Base-by-base conservation (phyloP, 2,113 vertebrate species). In the Tor tambroides region DNA sequence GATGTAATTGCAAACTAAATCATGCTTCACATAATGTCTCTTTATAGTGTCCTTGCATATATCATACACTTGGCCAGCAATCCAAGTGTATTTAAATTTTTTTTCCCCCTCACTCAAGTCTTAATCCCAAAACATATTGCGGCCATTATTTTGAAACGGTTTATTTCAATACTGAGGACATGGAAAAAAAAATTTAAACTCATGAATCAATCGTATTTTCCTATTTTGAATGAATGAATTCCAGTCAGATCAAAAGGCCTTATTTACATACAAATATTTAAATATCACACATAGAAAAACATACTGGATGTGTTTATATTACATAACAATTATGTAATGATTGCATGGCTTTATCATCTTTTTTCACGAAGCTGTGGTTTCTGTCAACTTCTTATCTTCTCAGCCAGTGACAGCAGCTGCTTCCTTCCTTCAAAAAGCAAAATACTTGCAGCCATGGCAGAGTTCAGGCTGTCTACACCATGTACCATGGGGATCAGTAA, bases 341-440 rank as follows among this genome's bases (percentile, higher is more conserved):
- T 4, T 41, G 23, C 12, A 23, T 7, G 26, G 26, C n/a, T 5
- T 51, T 49, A 8, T 17, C 28, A 67, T 67, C 14, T 9, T 43
- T 77, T 59, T 65, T 69, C 28, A 32, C n/a, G 21, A 69, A 14
- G 1, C 78, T 38, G n/a, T 80, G 32, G 15, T 71, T 51, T 54
- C 32, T 15, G 26, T 43, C 26, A 77, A 30, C 79, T 75, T 67
- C 14, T 17, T 63, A 91, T 89, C 79, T 75, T 89, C 76, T 54
- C 88, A 84, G 91, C 86, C 43, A 89, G 23, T 54, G 90, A 83
- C 26, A 90, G 84, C n/a, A 95, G 92, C 86, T 99, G 98, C 80
- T 96, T 95, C 88, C 93, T 97, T 67, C 95, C 98, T 89, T 99
- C 98, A 15, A 99, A 99, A 0, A 99, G 90, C 78, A 99, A 86